Base-by-base conservation (phyloP, 2,113 vertebrate species). In the Sinocyclocheilus anophthalmus region DNA sequence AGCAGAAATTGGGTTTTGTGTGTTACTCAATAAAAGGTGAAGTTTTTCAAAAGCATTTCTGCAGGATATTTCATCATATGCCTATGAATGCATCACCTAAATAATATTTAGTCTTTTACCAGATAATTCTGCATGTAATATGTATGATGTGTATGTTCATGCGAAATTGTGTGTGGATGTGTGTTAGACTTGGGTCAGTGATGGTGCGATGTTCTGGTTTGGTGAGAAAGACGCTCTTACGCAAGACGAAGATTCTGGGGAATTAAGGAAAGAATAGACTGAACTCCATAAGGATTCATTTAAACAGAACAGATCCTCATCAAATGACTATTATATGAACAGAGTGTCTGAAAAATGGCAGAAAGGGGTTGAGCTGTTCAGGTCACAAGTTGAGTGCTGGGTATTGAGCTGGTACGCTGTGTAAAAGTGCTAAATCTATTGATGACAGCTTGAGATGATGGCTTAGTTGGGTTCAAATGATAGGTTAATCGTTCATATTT, bases 241-340 rank as follows among this genome's bases (percentile, higher is more conserved):
- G 50, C 50, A 83, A 70, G 20, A 57, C 5, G 12, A 72, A 83
- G 0, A 42, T 81, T 61, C 79, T 67, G 79, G 65, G 81, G 81
- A 70, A 83, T 67, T 33, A 70, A 83, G 65, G 13, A 50, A n/a
- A 83, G 81, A 83, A 83, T 72, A 83, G 65, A 83, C 11, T 83
- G 67, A 83, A 70, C 65, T 57, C 81, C 81, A 55, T 24, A 30
- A 55, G 81, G 81, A 72, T 72, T 55, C 7, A 16, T 24, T 20
- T 33, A 42, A 63, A 81, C 61, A 50, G 79, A 30, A 50, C 79
- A 81, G n/a, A 67, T 48, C 18, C n/a, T 81, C n/a, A 48, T 26
- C 22, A 16, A 16, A 76, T 37, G 16, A 30, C 18, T 50, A 24
- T 48, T 22, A 61, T 5, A 22, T 30, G 42, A 69, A 30, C 80